phyloP scores from a whole-genome alignment of 2,113 vertebrate species.

The Osmerus mordax region DNA sequence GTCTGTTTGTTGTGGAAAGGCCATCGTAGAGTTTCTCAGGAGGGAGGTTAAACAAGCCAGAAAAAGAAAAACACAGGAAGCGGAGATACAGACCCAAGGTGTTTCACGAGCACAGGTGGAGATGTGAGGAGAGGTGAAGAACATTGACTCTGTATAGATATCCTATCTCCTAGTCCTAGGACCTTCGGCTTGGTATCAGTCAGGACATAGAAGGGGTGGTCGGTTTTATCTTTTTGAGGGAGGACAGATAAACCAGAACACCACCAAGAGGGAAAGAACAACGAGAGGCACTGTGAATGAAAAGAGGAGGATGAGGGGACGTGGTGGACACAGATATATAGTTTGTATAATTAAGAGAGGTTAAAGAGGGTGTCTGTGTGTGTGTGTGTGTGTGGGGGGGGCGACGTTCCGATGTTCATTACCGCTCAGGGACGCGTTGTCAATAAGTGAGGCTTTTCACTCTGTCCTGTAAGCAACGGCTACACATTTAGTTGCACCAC shows the following conservation, averaged over 20 bases:
- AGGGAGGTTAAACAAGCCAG: too few relatives aligned
- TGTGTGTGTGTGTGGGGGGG: slow-evolving; percentile 63
- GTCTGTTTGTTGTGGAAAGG: too few relatives aligned
- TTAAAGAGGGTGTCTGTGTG: slow-evolving; percentile 26
- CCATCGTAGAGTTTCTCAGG: too few relatives aligned
- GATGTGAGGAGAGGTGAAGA: too few relatives aligned
- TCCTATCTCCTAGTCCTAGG: too few relatives aligned
- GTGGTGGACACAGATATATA: neutral
- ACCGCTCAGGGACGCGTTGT: slow-evolving; percentile 86
- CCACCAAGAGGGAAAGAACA: too few relatives aligned
- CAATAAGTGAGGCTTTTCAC: slow-evolving; percentile 85
- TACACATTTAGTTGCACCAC: slow-evolving; percentile 85
- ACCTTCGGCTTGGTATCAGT: too few relatives aligned
- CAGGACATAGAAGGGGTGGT: too few relatives aligned
- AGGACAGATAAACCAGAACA: slow-evolving; percentile 62
- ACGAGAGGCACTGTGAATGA: neutral
- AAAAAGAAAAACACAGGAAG: too few relatives aligned
- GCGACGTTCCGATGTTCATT: slow-evolving; percentile 78
- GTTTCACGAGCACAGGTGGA: too few relatives aligned
- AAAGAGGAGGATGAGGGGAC: slow-evolving; percentile 38
- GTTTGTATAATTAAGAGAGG: slow-evolving; percentile 22
- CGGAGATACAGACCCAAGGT: too few relatives aligned
- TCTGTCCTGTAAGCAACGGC: slow-evolving; percentile 92
- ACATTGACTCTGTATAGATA: too few relatives aligned
- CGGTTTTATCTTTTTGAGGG: slow-evolving; percentile 36